Conservation (phyloP, 2,888 invertebrate species). For the Drosophila falleni region DNA sequence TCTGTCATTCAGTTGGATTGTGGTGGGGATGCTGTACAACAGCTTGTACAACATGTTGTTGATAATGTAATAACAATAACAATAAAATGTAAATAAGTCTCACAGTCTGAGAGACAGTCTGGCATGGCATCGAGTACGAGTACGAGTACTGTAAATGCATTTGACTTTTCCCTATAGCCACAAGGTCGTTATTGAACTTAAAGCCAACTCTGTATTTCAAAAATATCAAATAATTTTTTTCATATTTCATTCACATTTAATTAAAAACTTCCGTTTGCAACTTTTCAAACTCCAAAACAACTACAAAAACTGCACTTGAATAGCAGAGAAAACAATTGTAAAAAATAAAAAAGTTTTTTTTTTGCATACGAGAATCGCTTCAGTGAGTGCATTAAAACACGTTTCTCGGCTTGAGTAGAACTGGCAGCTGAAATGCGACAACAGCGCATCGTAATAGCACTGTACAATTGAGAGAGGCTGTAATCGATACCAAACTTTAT, state of each 20-base stretch:
- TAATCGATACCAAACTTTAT: slow-evolving; percentile 43
- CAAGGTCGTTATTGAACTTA: slow-evolving; percentile 47
- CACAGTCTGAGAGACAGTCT: slow-evolving; percentile 22
- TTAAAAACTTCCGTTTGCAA: slow-evolving; percentile 70
- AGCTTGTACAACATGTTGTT: slow-evolving; percentile 60
- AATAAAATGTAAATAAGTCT: slow-evolving; percentile 53
- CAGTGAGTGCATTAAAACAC: slow-evolving; percentile 66
- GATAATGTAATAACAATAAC: slow-evolving; percentile 75
- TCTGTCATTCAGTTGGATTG: slow-evolving; percentile 2
- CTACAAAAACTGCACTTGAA: slow-evolving; percentile 68
- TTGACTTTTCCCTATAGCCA: slow-evolving; percentile 34
- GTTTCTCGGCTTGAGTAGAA: slow-evolving; percentile 20
- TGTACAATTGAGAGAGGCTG: slow-evolving; percentile 40
- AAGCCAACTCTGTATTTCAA: slow-evolving; percentile 10
- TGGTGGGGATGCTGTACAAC: slow-evolving; percentile 51
- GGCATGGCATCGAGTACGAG: neutral
- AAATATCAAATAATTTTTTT: slow-evolving; percentile 3
- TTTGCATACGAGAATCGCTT: slow-evolving; percentile 52
- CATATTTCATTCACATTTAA: slow-evolving; percentile 56
- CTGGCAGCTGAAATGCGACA: slow-evolving; percentile 47
- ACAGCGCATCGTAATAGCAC: slow-evolving; percentile 31
- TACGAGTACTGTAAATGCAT: slow-evolving; percentile 16
- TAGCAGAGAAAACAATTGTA: neutral
- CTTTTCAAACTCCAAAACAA: slow-evolving; percentile 28
- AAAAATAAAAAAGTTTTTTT: slow-evolving; percentile 22